Evolutionary conservation across 1,140 invertebrate species (phyloP).

Genomic region (Protaetia brevitarsis): DNA sequence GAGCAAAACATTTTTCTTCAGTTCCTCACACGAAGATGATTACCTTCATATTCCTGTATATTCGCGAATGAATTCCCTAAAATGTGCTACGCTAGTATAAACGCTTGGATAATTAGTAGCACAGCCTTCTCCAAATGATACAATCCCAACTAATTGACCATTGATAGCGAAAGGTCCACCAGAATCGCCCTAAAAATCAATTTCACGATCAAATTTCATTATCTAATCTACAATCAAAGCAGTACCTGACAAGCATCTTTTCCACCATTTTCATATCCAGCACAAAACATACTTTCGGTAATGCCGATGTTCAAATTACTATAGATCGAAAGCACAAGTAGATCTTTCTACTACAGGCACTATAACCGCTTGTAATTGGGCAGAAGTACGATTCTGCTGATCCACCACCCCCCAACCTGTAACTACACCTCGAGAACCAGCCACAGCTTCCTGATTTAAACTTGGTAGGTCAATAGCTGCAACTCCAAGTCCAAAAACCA

Average conservation of each 20-base stretch:
- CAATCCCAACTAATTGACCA: background rate
- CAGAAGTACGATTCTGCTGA: conserved; percentile 20
- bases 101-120: background rate
- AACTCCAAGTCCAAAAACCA: too few relatives aligned
- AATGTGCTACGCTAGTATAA: background rate
- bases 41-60: background rate
- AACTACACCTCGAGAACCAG: background rate
- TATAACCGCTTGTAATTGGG: conserved; percentile 22
- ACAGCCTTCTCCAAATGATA: background rate
- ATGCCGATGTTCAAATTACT: background rate
- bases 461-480: background rate
- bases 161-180: background rate
- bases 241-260: conserved; percentile 45
- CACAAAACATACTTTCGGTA: conserved; percentile 48
- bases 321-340: too few relatives aligned
- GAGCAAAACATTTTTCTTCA: too few relatives aligned
- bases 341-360: background rate
- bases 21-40: background rate
- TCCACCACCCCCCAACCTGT: conserved; percentile 20
- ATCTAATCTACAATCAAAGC: too few relatives aligned
- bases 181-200: background rate
- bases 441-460: background rate
- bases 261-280: conserved; percentile 44
- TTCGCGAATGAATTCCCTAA: background rate
- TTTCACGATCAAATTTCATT: too few relatives aligned